Evolutionary conservation across 1,140 invertebrate species (phyloP).

Genomic region (Linepithema humile): DNA sequence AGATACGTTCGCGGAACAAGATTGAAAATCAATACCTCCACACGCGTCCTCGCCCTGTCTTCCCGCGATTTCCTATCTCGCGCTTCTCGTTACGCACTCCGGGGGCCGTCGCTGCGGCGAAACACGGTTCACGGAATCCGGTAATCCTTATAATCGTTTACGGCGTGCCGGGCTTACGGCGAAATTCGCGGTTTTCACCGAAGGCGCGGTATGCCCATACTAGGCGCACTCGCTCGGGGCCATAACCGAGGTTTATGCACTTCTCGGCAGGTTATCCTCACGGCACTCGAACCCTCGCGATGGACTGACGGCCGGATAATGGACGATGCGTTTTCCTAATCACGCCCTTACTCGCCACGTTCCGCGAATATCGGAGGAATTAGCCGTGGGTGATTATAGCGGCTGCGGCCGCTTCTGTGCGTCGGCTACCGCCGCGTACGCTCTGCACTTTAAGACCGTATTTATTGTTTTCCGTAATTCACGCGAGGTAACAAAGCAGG

Average conservation of each 20-base stretch:
- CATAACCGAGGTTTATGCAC: constrained; percentile 54
- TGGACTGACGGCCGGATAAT: constrained; percentile 41
- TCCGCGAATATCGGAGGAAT: constrained; percentile 55
- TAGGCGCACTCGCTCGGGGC: constrained; percentile 15
- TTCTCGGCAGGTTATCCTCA: constrained; percentile 15
- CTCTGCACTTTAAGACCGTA: constrained; percentile 23
- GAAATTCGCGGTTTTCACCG: constrained; percentile 51
- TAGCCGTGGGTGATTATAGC: constrained; percentile 50
- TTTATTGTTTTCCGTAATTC: constrained; percentile 52
- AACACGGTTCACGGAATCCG: constrained; percentile 41
- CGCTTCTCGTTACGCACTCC: not conserved
- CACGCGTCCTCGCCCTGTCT: not conserved
- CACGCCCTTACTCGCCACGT: constrained; percentile 39
- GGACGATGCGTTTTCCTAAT: constrained; percentile 39
- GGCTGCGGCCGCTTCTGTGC: not conserved
- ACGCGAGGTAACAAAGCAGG: constrained; percentile 33
- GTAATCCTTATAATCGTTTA: constrained; percentile 43
- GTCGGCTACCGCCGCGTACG: not conserved
- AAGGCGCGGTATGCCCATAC: constrained; percentile 36
- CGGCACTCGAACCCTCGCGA: not conserved
- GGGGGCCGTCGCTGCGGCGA: not conserved
- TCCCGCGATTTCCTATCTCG: too few relatives aligned
- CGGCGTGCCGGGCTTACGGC: constrained; percentile 4
- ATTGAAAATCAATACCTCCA: constrained; percentile 13
- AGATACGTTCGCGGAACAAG: constrained; percentile 6